phyloP scores from a whole-genome alignment of 2,113 vertebrate genomes.

The Tachycineta bicolor region DNA sequence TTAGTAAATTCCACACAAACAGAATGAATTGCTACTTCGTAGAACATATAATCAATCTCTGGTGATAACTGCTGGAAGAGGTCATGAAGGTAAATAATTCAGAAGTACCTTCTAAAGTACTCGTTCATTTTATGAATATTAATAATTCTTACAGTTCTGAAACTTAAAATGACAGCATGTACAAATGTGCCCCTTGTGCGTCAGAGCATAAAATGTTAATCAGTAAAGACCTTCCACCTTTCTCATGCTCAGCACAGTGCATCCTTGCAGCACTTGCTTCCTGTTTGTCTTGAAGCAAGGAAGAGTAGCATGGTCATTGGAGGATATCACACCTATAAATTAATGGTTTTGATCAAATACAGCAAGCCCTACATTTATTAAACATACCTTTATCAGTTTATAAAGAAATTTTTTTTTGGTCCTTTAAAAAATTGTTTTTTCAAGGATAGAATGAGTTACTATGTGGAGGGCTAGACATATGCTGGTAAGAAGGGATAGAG shows the following conservation, averaged over 20 bases:
- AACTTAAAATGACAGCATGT: not conserved
- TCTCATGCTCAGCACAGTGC: not conserved
- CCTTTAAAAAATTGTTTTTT: not conserved
- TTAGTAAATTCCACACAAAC: not conserved
- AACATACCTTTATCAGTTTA: not conserved
- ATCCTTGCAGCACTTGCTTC: not conserved
- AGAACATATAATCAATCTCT: not conserved
- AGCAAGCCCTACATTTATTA: not conserved
- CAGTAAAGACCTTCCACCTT: not conserved
- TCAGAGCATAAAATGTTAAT: constrained; percentile 13
- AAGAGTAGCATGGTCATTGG: not conserved
- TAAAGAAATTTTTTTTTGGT: not conserved
- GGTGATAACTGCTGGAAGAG: not conserved
- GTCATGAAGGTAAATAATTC: constrained; percentile 7
- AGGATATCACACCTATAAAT: not conserved
- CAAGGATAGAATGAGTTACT: not conserved
- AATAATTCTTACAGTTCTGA: not conserved
- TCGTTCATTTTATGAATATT: constrained; percentile 14
- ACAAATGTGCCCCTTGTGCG: not conserved
- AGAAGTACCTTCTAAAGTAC: constrained; percentile 1
- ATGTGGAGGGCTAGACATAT: not conserved
- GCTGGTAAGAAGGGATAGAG: not conserved
- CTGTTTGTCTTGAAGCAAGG: not conserved
- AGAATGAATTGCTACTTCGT: not conserved
- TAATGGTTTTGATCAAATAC: not conserved